phyloP scores from a whole-genome alignment of 2,797 vertebrate genomes.

The Phoebastria nigripes region DNA sequence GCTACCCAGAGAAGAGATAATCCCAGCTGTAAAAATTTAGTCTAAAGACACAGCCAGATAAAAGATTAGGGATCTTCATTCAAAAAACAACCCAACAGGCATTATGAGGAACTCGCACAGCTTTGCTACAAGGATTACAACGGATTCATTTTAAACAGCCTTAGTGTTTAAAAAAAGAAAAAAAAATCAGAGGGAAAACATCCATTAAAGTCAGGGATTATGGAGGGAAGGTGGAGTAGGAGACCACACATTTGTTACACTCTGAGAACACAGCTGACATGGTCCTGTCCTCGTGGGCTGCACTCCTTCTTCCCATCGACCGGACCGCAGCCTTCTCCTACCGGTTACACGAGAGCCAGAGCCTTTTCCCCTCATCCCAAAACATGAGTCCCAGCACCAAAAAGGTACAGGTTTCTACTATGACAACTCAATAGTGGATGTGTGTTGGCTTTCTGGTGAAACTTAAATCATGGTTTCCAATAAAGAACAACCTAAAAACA shows the following conservation, averaged over 20 bases:
- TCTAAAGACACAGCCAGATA: not conserved
- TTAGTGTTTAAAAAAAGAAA: not conserved
- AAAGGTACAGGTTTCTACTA: slow-evolving; percentile 13
- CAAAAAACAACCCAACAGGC: not conserved
- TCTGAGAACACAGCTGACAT: not conserved
- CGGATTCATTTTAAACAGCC: slow-evolving; percentile 23
- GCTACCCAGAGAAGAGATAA: not conserved
- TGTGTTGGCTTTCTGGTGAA: not conserved
- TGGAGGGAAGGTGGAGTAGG: not conserved
- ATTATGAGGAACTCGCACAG: not conserved
- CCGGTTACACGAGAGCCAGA: accelerated
- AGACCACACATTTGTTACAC: not conserved
- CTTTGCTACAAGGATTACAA: slow-evolving; percentile 31
- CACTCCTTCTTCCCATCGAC: accelerated
- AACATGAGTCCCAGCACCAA: not conserved
- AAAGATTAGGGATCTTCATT: slow-evolving; percentile 35
- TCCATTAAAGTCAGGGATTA: not conserved
- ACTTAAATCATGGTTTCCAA: not conserved
- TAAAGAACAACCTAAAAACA: not conserved
- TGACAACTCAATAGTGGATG: not conserved
- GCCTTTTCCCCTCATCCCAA: not conserved
- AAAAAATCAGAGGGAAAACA: not conserved
- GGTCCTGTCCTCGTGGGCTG: not conserved
- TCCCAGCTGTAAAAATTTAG: not conserved
- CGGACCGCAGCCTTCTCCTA: accelerated